phyloP scores from a whole-genome alignment of 2,888 invertebrate genomes.

The Mythimna vitellina region DNA sequence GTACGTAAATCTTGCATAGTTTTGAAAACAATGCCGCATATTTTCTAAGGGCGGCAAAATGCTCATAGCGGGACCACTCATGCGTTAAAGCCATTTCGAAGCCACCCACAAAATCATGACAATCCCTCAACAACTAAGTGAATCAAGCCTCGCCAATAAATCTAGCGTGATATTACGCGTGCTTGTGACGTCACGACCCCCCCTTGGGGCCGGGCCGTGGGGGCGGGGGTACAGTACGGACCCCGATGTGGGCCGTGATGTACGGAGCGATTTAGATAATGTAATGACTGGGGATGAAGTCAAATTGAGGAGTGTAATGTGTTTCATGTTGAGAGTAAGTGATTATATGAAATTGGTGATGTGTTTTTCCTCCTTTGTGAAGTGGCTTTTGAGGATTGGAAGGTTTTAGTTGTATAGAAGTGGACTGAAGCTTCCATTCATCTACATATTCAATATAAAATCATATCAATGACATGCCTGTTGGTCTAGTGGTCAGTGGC shows the following conservation, averaged over 20 bases:
- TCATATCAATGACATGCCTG: no score
- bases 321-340: constrained; percentile 28
- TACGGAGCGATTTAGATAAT: constrained; percentile 66
- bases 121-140: constrained; percentile 31
- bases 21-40: no score
- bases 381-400: not conserved
- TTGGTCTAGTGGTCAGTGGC: no score
- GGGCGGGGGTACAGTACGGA: not conserved
- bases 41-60: no score
- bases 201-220: not conserved
- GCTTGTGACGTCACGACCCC: constrained; percentile 45
- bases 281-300: constrained; percentile 62
- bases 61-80: no score
- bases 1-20: no score
- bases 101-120: constrained; percentile 27
- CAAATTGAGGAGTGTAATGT: constrained; percentile 51
- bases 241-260: constrained; percentile 60
- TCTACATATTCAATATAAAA: no score
- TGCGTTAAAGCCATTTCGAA: not conserved
- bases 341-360: constrained; percentile 24
- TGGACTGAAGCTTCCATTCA: not conserved
- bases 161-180: constrained; percentile 58
- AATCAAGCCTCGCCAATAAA: constrained; percentile 65
- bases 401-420: not conserved
- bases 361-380: constrained; percentile 16